Base-by-base conservation (phyloP, 1,140 invertebrate genomes). In the Musca domestica region DNA sequence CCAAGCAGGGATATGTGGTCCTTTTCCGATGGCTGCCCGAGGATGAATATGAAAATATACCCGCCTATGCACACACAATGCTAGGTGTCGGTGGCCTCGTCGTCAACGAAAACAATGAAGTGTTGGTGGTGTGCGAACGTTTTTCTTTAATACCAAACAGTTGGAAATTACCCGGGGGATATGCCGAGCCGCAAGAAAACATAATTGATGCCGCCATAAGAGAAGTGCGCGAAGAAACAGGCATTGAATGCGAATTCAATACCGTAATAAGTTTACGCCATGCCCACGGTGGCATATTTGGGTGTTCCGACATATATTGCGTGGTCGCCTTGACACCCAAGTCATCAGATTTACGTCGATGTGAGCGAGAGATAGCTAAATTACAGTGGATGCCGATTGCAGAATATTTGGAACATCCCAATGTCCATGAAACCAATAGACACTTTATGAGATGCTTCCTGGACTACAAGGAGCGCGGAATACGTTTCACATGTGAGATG, bases 121-220 rank as follows among this genome's bases (percentile, higher is more conserved):
- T 97, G 23, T 83, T 96, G 34, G 91, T 93, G 0, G 88, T 96
- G 15, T 87, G 88, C 69, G 94, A 96, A 76, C 90, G 88, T 77
- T 89, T 87, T 81, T 86, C 87, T 71, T 81, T 86, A 56, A 84
- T 86, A 52, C 83, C 84, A 17, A 72, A 78, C 25, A 84, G 87
- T 73, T 97, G 94, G 94, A 98, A 98, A 83, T 84, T 97, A 17
- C 95, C 95, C 23, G 95, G 95, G 68, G 95, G 95, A 66, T 93
- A 93, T 84, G 91, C 95, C 25, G 92, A 96, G 79, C 90, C 87
- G 83, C 92, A 90, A 70, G 94, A 96, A 86, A 88, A 94, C 77
- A 84, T 96, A 47, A 82, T 87, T 46, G 86, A 88, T 67, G 93
- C 95, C 14, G 92, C 90, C 5, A 85, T 89, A 46, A 86, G 95